These are phyloP conservation scores for Pollachius pollachius DNA, from an alignment of 2,113 vertebrate genomes.

Conservation along the genomic window DNA sequence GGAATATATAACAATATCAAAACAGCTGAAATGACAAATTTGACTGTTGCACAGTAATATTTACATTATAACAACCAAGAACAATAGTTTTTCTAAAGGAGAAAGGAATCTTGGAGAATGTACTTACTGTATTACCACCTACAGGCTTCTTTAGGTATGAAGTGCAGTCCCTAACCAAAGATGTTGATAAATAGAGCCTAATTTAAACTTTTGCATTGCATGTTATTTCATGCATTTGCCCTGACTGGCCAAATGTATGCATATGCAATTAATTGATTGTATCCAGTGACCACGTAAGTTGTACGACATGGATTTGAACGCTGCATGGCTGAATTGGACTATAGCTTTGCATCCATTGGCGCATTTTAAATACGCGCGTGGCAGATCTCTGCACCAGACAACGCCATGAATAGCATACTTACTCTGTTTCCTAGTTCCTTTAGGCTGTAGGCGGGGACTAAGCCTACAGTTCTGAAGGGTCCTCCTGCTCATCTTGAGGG, in stretches of 20 bases:
- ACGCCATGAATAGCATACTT: background rate
- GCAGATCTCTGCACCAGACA: background rate
- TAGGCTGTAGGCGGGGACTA: background rate
- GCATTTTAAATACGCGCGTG: background rate
- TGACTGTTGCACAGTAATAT: background rate
- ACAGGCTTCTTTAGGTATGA: background rate
- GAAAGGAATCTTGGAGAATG: background rate
- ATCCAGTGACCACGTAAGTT: no score
- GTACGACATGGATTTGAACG: no score
- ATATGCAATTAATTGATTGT: no score
- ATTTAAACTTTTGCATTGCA: no score
- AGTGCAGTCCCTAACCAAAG: background rate
- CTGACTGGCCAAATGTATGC: no score
- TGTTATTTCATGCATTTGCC: no score
- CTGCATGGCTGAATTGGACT: background rate
- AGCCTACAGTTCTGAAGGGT: background rate
- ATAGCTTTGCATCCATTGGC: background rate
- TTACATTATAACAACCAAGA: no score
- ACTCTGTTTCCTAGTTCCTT: background rate
- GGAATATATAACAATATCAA: slow-evolving; percentile 28
- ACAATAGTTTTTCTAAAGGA: no score
- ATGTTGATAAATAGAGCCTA: no score
- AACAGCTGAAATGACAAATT: background rate
- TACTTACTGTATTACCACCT: background rate
- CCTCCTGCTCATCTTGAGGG: background rate